These are phyloP conservation scores for Callospermophilus lateralis DNA, from an alignment of 2,113 vertebrate species.

Conservation along the genomic window DNA sequence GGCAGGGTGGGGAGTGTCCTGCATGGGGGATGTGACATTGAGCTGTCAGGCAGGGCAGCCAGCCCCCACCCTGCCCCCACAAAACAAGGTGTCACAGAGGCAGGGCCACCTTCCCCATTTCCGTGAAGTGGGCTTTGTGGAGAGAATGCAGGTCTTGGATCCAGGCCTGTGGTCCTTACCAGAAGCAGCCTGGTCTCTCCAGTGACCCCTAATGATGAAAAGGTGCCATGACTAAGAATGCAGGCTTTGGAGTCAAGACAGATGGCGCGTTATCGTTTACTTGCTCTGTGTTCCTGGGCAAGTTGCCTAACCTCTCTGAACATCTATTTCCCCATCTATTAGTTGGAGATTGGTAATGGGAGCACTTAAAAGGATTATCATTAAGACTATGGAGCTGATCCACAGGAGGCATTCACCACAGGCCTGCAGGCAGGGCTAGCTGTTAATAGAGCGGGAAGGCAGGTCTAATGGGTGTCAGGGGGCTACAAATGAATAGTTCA, in stretches of 20 bases:
- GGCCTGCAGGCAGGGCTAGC: background rate
- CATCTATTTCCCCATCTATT: background rate
- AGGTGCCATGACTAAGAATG: background rate
- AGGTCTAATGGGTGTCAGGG: background rate
- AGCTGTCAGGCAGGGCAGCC: background rate
- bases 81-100: too few species aligned
- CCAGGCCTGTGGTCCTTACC: background rate
- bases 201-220: background rate
- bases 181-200: background rate
- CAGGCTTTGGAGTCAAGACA: background rate
- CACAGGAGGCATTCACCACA: background rate
- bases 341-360: conserved; percentile 18
- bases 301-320: conserved; percentile 65
- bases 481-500: background rate
- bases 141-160: background rate
- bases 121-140: background rate
- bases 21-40: background rate
- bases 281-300: conserved; percentile 53
- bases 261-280: background rate
- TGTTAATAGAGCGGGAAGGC: background rate
- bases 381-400: background rate
- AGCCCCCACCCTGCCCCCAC: background rate
- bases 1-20: background rate
- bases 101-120: background rate
- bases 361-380: background rate